These are phyloP conservation scores for Caenorhabditis parvicauda DNA, from an alignment of 2,888 invertebrate species.

Conservation along the genomic window DNA sequence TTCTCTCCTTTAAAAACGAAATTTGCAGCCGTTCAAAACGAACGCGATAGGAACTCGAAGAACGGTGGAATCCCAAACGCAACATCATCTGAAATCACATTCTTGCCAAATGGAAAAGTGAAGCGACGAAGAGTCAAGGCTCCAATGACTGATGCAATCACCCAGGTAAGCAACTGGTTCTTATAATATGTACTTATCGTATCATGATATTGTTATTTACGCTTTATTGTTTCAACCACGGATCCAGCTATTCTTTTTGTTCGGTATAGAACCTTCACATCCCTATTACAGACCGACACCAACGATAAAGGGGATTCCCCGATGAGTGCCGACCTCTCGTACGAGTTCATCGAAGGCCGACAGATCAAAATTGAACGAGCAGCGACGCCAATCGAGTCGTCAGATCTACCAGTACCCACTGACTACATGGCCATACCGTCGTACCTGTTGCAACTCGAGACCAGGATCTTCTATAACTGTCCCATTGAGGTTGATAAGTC, in stretches of 20 bases:
- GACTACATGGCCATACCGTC: conserved; percentile 8
- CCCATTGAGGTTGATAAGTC: conserved; percentile 32
- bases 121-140: conserved; percentile 20
- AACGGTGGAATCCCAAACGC: too few relatives aligned
- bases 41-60: conserved; percentile 41
- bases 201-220: too few relatives aligned
- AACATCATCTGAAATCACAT: too few relatives aligned
- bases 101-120: conserved; percentile 19
- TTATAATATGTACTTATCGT: too few relatives aligned
- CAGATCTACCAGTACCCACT: conserved; percentile 18
- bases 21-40: conserved; percentile 49
- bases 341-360: background rate
- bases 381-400: conserved; percentile 15
- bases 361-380: conserved; percentile 11
- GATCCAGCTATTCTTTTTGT: too few relatives aligned
- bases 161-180: too few relatives aligned
- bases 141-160: conserved; percentile 13
- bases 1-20: background rate
- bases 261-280: too few relatives aligned
- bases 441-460: conserved; percentile 11
- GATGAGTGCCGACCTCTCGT: background rate
- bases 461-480: conserved; percentile 25
- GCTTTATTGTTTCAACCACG: too few relatives aligned
- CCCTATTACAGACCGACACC: background rate
- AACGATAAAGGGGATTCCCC: background rate